Base-by-base conservation (phyloP, 2,797 vertebrate species). In the Sebastes kiyomatsui region DNA sequence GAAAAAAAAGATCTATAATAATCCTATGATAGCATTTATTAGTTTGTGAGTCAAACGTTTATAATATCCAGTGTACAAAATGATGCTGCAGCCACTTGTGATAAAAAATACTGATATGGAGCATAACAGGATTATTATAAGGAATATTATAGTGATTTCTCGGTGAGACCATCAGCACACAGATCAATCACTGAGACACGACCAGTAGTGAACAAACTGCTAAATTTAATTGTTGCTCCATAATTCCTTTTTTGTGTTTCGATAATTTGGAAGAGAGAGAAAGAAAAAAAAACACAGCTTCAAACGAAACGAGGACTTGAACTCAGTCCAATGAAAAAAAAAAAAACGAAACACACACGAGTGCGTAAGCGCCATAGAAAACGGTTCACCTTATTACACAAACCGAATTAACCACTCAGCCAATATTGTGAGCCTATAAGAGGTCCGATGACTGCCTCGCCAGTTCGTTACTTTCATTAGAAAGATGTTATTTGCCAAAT, bases 381-480 rank as follows among this genome's bases (percentile, higher is more conserved):
- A 75, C 68, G 77, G 62, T 89, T 91, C 89, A 94, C 90, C 93
- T 93, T 93, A 94, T 95, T 95, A 94, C 92, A 79, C 86, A 94
- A 96, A 94, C 93, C 93, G 58, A 94, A 96, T 96, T 95, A 95
- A 91, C 72, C 92, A 94, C 88, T 97, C 92, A 95, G 96, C 94
- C 96, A 97, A 96, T 94, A 95, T 94, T 91, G 90, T 83, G 94
- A 91, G 96, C 94, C 94, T 95, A 38, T 38, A 92, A 96, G 94
- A 95, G 94, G 94, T 94, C 92, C 95, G 92, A 92, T 95, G 96
- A 97, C 96, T 96, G 93, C 95, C 96, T 95, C 91, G 91, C 94
- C 94, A 97, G 95, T 97, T 97, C 95, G 96, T 97, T 98, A 97
- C 95, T 97, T 96, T 97, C 97, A 98, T 98, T 97, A 97, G 86